phyloP scores from a whole-genome alignment of 1,140 invertebrate genomes.

The Zaprionus gabonicus region DNA sequence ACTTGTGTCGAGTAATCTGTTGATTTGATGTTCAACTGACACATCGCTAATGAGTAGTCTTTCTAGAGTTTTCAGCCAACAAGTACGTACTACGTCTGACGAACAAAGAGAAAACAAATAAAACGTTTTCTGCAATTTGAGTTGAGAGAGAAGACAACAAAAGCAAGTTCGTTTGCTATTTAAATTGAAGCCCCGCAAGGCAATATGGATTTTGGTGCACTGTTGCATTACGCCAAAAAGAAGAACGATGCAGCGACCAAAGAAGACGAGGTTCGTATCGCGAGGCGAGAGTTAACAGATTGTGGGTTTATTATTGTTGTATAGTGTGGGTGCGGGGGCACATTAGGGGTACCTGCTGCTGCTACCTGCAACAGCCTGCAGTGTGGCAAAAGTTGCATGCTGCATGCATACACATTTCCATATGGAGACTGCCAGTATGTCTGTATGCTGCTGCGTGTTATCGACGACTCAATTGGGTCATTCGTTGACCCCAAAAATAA shows the following conservation, averaged over 20 bases:
- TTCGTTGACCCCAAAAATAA: slow-evolving; percentile 15
- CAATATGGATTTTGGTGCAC: slow-evolving; percentile 88
- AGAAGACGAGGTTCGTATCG: slow-evolving; percentile 84
- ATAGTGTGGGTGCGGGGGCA: too few species aligned
- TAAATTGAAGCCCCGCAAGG: slow-evolving; percentile 2
- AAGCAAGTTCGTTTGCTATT: neutral
- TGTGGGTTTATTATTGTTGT: neutral
- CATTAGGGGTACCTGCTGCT: neutral
- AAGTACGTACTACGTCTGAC: slow-evolving; percentile 38
- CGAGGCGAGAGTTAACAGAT: neutral
- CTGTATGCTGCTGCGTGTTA: neutral
- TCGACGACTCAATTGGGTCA: slow-evolving; percentile 19
- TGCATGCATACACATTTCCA: neutral
- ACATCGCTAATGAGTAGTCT: slow-evolving; percentile 41
- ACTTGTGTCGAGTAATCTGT: neutral
- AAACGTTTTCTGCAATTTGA: slow-evolving; percentile 31
- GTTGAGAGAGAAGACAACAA: slow-evolving; percentile 15
- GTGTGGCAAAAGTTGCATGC: neutral
- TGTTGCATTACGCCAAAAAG: slow-evolving; percentile 87
- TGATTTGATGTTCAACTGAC: neutral
- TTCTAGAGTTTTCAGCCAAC: slow-evolving; percentile 50
- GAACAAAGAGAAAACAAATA: slow-evolving; percentile 23
- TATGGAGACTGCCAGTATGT: neutral
- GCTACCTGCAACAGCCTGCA: neutral
- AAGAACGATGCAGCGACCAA: slow-evolving; percentile 85